These are phyloP conservation scores for Odocoileus virginianus DNA, from an alignment of 2,113 vertebrate species.

Conservation along the genomic window DNA sequence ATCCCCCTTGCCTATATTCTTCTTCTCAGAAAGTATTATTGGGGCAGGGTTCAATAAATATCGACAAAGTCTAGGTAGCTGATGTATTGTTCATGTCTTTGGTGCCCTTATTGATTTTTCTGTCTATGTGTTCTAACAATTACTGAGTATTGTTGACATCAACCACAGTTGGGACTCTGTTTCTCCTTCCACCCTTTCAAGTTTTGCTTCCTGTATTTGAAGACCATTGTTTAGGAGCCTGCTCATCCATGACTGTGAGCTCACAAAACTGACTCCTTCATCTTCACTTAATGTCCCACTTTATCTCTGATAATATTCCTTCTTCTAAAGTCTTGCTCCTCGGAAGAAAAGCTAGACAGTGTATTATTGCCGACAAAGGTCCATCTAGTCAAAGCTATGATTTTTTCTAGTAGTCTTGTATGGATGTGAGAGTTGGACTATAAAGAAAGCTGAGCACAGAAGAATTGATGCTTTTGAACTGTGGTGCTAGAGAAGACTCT, in stretches of 20 bases:
- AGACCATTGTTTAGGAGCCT: background rate
- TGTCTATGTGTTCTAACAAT: background rate
- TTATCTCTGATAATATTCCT: background rate
- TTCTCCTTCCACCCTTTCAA: background rate
- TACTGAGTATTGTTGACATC: background rate
- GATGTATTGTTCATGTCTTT: rapidly evolving
- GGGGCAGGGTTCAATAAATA: too few relatives aligned
- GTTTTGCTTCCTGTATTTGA: background rate
- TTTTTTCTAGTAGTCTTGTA: background rate
- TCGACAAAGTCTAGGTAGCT: rapidly evolving
- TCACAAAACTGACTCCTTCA: background rate
- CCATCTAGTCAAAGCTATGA: background rate
- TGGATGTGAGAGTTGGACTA: background rate
- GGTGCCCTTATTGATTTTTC: background rate
- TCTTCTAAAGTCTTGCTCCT: background rate
- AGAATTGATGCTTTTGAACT: background rate
- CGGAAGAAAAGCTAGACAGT: background rate
- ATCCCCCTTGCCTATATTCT: background rate
- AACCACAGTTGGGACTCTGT: background rate
- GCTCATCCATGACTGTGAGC: background rate
- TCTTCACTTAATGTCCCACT: background rate
- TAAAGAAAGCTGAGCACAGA: background rate
- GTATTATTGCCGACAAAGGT: background rate
- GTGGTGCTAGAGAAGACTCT: background rate
- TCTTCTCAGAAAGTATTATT: background rate